phyloP scores from a whole-genome alignment of 2,888 invertebrate genomes.

The Galerucella nymphaeae region DNA sequence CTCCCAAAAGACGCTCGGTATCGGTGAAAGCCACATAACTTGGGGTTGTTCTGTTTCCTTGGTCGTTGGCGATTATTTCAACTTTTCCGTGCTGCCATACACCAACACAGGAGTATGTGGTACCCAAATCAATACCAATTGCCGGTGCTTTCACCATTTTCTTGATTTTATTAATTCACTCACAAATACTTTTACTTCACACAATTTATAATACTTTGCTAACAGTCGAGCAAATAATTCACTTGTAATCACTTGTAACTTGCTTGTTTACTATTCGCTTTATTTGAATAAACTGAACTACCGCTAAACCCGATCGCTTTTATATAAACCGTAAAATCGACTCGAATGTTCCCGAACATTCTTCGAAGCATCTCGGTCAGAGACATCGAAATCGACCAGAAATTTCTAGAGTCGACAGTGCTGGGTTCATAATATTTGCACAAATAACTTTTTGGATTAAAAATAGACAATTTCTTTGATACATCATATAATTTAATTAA shows the following conservation, averaged over 20 bases:
- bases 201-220: not conserved
- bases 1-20: slow-evolving; percentile 75
- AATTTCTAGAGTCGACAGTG: not conserved
- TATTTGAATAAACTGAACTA: slow-evolving; percentile 29
- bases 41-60: slow-evolving; percentile 86
- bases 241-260: slow-evolving; percentile 57
- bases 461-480: not conserved
- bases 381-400: not conserved
- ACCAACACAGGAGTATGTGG: slow-evolving; percentile 87
- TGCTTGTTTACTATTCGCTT: slow-evolving; percentile 24
- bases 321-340: slow-evolving; percentile 36
- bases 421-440: not conserved
- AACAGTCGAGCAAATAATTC: not conserved
- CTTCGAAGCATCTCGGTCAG: not conserved
- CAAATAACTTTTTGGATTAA: not conserved
- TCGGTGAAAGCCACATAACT: slow-evolving; percentile 81
- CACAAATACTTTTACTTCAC: slow-evolving; percentile 12
- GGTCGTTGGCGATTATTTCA: slow-evolving; percentile 89
- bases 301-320: slow-evolving; percentile 27
- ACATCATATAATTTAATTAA: not conserved
- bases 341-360: slow-evolving; percentile 34
- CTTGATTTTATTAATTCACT: slow-evolving; percentile 18
- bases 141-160: slow-evolving; percentile 66
- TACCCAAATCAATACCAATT: slow-evolving; percentile 87
- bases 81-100: slow-evolving; percentile 86